Evolutionary conservation across 1,140 invertebrate species (phyloP).

Genomic region (Brachionus rubens): DNA sequence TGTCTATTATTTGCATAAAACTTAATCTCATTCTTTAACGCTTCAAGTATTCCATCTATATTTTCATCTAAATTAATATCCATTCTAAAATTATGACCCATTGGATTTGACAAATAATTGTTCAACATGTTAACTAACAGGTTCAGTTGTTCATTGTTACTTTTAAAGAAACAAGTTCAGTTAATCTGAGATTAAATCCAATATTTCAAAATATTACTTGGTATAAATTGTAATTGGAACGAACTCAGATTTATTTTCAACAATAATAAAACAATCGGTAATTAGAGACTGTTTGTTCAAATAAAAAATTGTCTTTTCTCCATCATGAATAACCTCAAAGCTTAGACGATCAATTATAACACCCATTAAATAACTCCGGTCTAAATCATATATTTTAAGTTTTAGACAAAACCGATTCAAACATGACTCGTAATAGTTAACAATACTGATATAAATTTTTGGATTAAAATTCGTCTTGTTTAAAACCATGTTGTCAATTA

Average conservation of each 20-base stretch:
- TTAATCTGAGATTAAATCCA: no score
- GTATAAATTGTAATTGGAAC: not conserved
- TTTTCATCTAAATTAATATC: not conserved
- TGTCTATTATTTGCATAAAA: not conserved
- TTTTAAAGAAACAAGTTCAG: not conserved
- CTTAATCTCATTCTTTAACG: conserved; percentile 7
- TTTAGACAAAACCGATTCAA: not conserved
- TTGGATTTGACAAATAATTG: not conserved
- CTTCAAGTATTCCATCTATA: not conserved
- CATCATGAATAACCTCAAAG: not conserved
- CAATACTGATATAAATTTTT: not conserved
- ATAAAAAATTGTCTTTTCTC: not conserved
- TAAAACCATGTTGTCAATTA: not conserved
- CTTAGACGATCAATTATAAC: not conserved
- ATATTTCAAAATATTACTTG: no score
- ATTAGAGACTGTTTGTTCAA: conserved; percentile 32
- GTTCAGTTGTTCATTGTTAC: not conserved
- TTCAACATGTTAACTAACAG: not conserved
- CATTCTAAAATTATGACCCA: not conserved
- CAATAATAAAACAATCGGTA: not conserved
- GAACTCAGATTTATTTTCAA: not conserved
- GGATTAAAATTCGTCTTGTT: not conserved
- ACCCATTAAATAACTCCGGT: not conserved
- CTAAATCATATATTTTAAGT: not conserved
- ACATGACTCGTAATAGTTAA: conserved; percentile 12